Evolutionary conservation across 30 jellyfish, hydroid and myxozoan species (phyloP), one percentile per base, ranked within the genome.

Genomic region (Phacellophora camtschatica): DNA sequence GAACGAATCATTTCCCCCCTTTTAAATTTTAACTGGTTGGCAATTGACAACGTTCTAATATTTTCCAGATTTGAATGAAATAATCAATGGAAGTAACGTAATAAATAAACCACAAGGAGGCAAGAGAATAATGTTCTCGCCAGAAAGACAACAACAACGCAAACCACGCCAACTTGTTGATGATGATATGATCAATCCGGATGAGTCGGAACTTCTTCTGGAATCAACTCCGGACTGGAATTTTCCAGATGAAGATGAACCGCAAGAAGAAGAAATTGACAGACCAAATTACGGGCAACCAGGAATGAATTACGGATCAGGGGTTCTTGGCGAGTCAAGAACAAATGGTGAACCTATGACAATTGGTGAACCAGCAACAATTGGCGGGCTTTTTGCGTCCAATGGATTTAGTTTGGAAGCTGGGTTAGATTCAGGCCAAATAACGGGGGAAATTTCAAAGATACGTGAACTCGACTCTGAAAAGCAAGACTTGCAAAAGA

Each of bases 391-490:
- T 46, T 46, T 46, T 46, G 61, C 61, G 4, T 3, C 9, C 16
- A 28, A 11, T 3, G 61, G 20, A 28, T 46, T 46, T 46, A 28
- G 30, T 0, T 71, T 37, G 2, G 70, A 63, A 1, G 43, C 33
- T 5, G 42, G 22, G 2, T 57, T 9, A 18, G 57, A 35, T 39
- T 61, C 66, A 4, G 53, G 23, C 15, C 53, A 33, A 48, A 32
- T 68, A 23, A 36, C 39, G 15, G 95, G 55, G n/a, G 96, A 83
- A 1, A 54, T 50, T 16, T 45, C 77, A 1, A 66, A 72, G 27
- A 86, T 93, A 43, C 70, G 85, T 31, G 84, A 66, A 16, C 67
- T 93, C 13, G 99, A 93, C 57, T 59, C 48, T 3, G 99, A 93
- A 36, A 93, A 93, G 67, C 55, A 65, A 41, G 92, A 76, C 13